Conservation (phyloP, 2,113 vertebrate species). For the Dicrurus megarhynchus region DNA sequence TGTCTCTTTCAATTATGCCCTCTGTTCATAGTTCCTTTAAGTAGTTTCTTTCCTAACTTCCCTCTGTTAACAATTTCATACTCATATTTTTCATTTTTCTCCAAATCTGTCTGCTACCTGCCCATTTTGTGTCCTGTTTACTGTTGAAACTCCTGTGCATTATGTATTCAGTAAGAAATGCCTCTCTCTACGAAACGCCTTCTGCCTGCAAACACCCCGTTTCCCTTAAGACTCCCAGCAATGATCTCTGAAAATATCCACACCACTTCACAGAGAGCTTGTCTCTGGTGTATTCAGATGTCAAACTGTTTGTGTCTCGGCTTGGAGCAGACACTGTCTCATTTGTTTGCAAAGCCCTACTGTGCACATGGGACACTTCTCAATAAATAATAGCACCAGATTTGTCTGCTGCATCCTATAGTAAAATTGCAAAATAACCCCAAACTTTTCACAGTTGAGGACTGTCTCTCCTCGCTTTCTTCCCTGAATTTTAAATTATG, state of each 20-base stretch:
- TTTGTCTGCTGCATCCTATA: constrained; percentile 23
- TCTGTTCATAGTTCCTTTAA: not conserved
- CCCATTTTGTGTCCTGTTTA: constrained; percentile 10
- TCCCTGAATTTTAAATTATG: not conserved
- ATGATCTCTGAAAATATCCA: constrained; percentile 68
- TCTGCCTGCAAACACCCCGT: constrained; percentile 22
- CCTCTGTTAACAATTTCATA: not conserved
- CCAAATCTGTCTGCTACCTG: not conserved
- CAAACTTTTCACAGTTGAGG: not conserved
- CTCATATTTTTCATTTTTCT: not conserved
- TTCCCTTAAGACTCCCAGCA: constrained; percentile 60
- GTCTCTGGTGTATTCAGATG: constrained; percentile 64
- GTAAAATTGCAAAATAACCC: constrained; percentile 22
- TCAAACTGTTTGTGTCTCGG: constrained; percentile 61
- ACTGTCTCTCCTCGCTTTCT: not conserved
- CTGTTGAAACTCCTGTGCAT: not conserved
- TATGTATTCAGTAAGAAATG: constrained; percentile 47
- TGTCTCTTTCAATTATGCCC: not conserved
- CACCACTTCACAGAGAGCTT: constrained; percentile 53
- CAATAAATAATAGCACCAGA: constrained; percentile 40
- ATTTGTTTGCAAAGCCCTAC: constrained; percentile 62
- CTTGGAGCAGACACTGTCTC: constrained; percentile 56
- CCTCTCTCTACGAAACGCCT: not conserved
- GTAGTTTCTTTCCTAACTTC: not conserved
- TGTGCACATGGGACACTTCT: constrained; percentile 40